Evolutionary conservation across 2,888 invertebrate genomes (phyloP), one percentile per base, ranked within the genome.

Genomic region (Erebia aethiops): DNA sequence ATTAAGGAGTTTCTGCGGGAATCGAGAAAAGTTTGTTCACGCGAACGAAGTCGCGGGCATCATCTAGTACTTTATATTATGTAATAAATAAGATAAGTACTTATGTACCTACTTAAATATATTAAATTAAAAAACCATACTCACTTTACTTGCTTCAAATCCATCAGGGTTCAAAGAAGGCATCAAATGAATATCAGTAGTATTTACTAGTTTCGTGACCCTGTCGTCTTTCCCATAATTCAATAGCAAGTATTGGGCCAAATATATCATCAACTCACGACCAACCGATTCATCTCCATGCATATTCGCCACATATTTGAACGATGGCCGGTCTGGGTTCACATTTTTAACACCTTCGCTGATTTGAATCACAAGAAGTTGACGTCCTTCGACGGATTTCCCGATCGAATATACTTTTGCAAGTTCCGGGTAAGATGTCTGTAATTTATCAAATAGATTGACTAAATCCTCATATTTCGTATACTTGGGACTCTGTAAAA

Each of bases 141-240:
- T 91, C 91, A 97, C 97, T 95, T 94, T 84, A 67, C 98, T 97
- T 70, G 94, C 94, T 85, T 97, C 98, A 93, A 96, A 99, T 16
- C 99, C 99, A 94, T 99, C 95, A 51, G 99, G 99, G 93, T 99
- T 99, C 95, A 99, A 96, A 0, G 98, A 97, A 0, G 99, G 99
- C 98, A 99, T 97, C 80, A 99, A 92, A 88, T 97, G 98, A 75
- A 99, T 98, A 84, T 99, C 97, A 0, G 98, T 99, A 5, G 90
- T 94, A 82, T 99, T 96, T 0, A 99, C 95, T 70, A 99, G 88
- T 71, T 93, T 94, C 0, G 97, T 96, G 21, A 99, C 94, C 70
- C 97, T 92, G 0, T 95, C 92, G 78, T 95, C 94, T 70, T 92
- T 95, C 2, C 95, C 96, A 83, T 97, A 97, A 83, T 97, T 97